These are phyloP conservation scores for Apoda limacodes DNA, from an alignment of 2,888 invertebrate genomes.

Conservation along the genomic window DNA sequence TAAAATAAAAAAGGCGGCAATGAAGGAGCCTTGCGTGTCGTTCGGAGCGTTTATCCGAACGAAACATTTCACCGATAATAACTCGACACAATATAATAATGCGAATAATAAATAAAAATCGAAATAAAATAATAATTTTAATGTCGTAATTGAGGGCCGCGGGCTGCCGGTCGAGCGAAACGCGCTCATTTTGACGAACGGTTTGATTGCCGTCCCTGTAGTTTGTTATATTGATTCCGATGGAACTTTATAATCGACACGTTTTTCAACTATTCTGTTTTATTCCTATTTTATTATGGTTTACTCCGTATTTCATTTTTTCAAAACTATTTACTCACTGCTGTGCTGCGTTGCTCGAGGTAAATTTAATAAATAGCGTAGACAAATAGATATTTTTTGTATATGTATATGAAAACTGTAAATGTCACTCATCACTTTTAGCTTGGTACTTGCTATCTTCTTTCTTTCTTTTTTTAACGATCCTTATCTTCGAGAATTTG, in stretches of 20 bases:
- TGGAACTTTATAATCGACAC: constrained; percentile 44
- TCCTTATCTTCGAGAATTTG: no score
- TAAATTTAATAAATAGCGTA: no score
- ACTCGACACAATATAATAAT: constrained; percentile 71
- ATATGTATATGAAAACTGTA: no score
- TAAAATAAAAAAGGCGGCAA: constrained; percentile 36
- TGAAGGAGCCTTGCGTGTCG: constrained; percentile 54
- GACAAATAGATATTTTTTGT: no score
- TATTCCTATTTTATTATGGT: no score
- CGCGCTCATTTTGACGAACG: constrained; percentile 44
- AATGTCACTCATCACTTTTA: no score
- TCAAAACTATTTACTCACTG: no score
- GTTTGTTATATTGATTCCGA: constrained; percentile 47
- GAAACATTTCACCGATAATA: constrained; percentile 70
- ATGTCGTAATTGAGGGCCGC: constrained; percentile 65
- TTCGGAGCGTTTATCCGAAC: constrained; percentile 62
- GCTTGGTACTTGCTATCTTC: no score
- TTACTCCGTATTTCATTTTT: no score
- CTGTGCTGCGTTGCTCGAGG: no score
- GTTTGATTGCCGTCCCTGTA: constrained; percentile 40
- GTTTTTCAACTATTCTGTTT: no score
- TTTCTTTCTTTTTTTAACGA: no score
- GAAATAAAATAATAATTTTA: constrained; percentile 70
- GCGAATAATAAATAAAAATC: constrained; percentile 70
- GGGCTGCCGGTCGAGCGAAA: constrained; percentile 42